phyloP scores from a whole-genome alignment of 1,140 invertebrate species.

The Cheumatopsyche charites region DNA sequence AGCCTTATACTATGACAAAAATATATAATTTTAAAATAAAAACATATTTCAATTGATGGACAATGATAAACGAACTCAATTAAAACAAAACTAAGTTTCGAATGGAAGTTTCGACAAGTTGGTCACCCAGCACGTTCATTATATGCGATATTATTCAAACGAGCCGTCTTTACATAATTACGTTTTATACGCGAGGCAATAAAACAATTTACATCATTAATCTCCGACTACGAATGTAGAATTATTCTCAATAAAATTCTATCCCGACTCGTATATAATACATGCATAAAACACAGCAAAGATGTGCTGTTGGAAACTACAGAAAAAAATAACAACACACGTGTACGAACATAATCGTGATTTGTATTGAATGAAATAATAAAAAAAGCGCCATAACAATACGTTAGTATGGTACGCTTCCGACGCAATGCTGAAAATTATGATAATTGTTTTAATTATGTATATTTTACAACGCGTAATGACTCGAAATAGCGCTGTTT shows the following conservation, averaged over 20 bases:
- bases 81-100: too few relatives aligned
- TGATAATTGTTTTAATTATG: constrained; percentile 49
- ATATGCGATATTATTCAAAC: constrained; percentile 21
- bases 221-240: constrained; percentile 28
- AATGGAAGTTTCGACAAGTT: too few relatives aligned
- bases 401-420: constrained; percentile 19
- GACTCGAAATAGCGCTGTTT: constrained; percentile 45
- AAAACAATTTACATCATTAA: constrained; percentile 39
- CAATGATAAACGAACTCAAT: too few relatives aligned
- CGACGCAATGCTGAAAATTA: constrained; percentile 39
- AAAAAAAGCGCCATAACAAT: constrained; percentile 21
- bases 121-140: too few relatives aligned
- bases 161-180: constrained; percentile 35
- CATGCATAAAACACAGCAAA: not conserved
- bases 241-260: constrained; percentile 35
- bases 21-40: too few relatives aligned
- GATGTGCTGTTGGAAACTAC: not conserved
- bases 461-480: constrained; percentile 48
- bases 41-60: too few relatives aligned
- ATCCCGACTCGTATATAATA: not conserved
- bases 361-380: constrained; percentile 15
- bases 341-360: not conserved
- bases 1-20: too few relatives aligned
- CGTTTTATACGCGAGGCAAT: constrained; percentile 27
- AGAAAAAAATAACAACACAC: not conserved